phyloP scores from a whole-genome alignment of 1,140 invertebrate species.

The Oppia nitens region DNA sequence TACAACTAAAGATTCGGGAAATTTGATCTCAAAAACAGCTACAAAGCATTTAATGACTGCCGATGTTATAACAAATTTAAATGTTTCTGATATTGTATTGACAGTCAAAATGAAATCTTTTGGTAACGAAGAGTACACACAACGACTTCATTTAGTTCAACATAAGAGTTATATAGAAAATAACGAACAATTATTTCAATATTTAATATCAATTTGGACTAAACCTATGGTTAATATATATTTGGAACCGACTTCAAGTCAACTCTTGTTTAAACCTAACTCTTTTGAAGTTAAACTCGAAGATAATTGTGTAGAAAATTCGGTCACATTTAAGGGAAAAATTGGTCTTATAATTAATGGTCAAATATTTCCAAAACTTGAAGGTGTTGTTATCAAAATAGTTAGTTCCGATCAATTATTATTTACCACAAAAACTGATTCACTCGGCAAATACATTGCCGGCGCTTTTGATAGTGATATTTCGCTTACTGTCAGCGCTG shows the following conservation, averaged over 20 bases:
- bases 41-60: conserved; percentile 27
- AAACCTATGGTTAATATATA: conserved; percentile 29
- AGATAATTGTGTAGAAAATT: conserved; percentile 53
- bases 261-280: conserved; percentile 52
- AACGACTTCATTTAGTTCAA: background rate
- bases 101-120: conserved; percentile 30
- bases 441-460: conserved; percentile 54
- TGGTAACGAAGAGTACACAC: conserved; percentile 26
- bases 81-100: conserved; percentile 20
- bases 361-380: conserved; percentile 41
- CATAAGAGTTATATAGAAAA: conserved; percentile 23
- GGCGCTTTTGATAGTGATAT: conserved; percentile 41
- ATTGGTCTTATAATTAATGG: conserved; percentile 40
- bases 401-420: conserved; percentile 27
- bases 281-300: conserved; percentile 40
- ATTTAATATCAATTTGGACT: conserved; percentile 26
- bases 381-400: conserved; percentile 45
- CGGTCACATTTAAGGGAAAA: conserved; percentile 33
- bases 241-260: conserved; percentile 29
- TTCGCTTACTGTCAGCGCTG: conserved; percentile 42
- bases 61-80: conserved; percentile 20
- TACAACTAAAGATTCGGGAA: conserved; percentile 25
- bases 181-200: conserved; percentile 26
- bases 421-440: conserved; percentile 31
- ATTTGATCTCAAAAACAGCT: conserved; percentile 30